These are phyloP conservation scores for Orchesella cincta DNA, from an alignment of 1,140 invertebrate genomes.

Conservation along the genomic window DNA sequence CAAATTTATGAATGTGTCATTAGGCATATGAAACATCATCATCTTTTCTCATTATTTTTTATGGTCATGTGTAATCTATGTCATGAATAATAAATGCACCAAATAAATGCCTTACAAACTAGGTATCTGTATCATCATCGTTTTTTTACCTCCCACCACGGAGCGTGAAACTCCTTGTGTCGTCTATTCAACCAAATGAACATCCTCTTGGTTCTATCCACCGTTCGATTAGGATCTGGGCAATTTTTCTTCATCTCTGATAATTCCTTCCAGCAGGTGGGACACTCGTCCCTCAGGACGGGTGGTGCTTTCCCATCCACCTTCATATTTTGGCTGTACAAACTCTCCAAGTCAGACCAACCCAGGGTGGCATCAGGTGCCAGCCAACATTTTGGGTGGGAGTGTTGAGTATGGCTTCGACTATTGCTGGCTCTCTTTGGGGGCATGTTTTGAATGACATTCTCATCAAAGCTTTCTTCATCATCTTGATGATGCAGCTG, in stretches of 20 bases:
- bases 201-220: constrained; percentile 50
- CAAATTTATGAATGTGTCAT: too few relatives aligned
- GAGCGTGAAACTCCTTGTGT: constrained; percentile 47
- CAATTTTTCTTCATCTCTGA: constrained; percentile 37
- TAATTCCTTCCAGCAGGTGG: constrained; percentile 48
- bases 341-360: constrained; percentile 48
- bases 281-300: constrained; percentile 44
- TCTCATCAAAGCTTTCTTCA: neutral
- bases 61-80: too few relatives aligned
- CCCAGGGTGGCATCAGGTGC: constrained; percentile 46
- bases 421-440: neutral
- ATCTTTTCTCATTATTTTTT: too few relatives aligned
- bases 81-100: neutral
- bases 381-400: constrained; percentile 49
- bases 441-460: neutral
- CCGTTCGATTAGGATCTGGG: constrained; percentile 41
- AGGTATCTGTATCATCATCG: too few relatives aligned
- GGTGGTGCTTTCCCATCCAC: constrained; percentile 5
- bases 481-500: neutral
- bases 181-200: constrained; percentile 50
- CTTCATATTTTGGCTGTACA: constrained; percentile 49
- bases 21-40: too few relatives aligned
- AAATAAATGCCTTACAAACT: too few relatives aligned
- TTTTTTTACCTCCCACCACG: constrained; percentile 41
- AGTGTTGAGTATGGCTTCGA: constrained; percentile 22